Percentiles rank a stretch among this genome's conserved stretches.
phyloP scores from a whole-genome alignment of 2,888 invertebrate genomes.

The Campopleginae sp. region DNA sequence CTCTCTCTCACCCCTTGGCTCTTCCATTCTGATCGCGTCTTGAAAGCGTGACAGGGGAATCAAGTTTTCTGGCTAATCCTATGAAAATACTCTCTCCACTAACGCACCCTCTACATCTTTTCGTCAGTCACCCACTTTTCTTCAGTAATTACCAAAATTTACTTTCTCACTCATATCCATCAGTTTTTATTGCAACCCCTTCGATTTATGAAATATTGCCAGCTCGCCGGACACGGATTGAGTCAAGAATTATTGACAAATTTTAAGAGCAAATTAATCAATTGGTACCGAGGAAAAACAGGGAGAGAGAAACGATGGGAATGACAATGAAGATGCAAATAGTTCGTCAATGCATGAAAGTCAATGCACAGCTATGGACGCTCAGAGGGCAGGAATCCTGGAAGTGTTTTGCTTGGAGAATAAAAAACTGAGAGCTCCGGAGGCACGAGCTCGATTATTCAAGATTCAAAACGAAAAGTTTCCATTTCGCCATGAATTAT shows the following conservation, averaged over 20 bases:
- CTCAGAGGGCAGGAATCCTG: no score
- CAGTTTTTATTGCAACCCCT: constrained; percentile 38
- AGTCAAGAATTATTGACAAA: not conserved
- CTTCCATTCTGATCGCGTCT: constrained; percentile 76
- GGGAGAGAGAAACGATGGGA: no score
- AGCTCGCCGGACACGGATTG: not conserved
- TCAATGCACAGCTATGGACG: no score
- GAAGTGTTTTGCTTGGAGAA: no score
- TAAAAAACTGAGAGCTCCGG: no score
- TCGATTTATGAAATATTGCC: not conserved
- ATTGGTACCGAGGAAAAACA: no score
- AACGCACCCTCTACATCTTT: constrained; percentile 49
- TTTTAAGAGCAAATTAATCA: no score
- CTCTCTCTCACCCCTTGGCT: constrained; percentile 59
- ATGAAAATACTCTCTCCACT: constrained; percentile 17
- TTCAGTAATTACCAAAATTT: constrained; percentile 78
- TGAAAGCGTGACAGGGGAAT: constrained; percentile 71
- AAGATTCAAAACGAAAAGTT: no score
- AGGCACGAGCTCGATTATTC: no score
- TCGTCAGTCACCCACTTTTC: constrained; percentile 76
- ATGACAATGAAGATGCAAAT: no score
- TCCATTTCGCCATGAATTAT: no score
- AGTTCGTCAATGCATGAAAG: no score
- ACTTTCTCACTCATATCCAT: not conserved
- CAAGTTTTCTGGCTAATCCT: constrained; percentile 31